Percentiles rank a stretch among this genome's conserved stretches.
Evolutionary conservation across 1,140 invertebrate genomes (phyloP).

Genomic region (Heliconius congener): DNA sequence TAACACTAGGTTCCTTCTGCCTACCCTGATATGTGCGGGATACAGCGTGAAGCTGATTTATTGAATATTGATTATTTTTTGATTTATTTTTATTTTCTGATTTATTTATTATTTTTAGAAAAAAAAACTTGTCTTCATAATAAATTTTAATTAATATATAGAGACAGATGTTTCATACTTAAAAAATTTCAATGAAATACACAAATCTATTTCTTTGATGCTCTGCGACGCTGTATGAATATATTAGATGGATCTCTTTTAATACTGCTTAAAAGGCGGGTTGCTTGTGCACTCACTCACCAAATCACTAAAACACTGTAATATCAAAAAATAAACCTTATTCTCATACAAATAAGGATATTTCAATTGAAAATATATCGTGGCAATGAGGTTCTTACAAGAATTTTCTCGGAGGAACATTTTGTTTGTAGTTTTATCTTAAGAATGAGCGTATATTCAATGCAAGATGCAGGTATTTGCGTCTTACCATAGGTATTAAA

Average conservation of each 20-base stretch:
- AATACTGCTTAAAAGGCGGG: slow-evolving; percentile 46
- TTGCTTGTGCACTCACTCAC: slow-evolving; percentile 41
- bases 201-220: slow-evolving; percentile 41
- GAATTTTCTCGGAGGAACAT: slow-evolving; percentile 41
- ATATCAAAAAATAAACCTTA: slow-evolving; percentile 30
- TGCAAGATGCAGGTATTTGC: slow-evolving; percentile 41
- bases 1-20: too few species aligned
- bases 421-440: slow-evolving; percentile 43
- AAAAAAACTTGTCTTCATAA: background rate
- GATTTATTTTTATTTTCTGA: too few species aligned
- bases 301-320: background rate
- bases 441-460: slow-evolving; percentile 41
- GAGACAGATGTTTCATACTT: background rate
- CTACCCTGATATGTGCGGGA: too few species aligned
- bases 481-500: slow-evolving; percentile 32
- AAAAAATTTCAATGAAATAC: slow-evolving; percentile 25
- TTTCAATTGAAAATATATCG: background rate
- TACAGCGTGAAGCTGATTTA: too few species aligned
- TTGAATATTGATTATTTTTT: too few species aligned
- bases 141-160: background rate
- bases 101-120: too few species aligned
- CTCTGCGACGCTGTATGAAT: slow-evolving; percentile 37
- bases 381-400: slow-evolving; percentile 28
- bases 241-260: slow-evolving; percentile 45
- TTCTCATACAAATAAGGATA: background rate